A percentile compares a stretch with the other conserved stretches of the same genome.
These are phyloP conservation scores for Corapipo altera DNA, from an alignment of 2,113 vertebrate genomes.

Conservation along the genomic window DNA sequence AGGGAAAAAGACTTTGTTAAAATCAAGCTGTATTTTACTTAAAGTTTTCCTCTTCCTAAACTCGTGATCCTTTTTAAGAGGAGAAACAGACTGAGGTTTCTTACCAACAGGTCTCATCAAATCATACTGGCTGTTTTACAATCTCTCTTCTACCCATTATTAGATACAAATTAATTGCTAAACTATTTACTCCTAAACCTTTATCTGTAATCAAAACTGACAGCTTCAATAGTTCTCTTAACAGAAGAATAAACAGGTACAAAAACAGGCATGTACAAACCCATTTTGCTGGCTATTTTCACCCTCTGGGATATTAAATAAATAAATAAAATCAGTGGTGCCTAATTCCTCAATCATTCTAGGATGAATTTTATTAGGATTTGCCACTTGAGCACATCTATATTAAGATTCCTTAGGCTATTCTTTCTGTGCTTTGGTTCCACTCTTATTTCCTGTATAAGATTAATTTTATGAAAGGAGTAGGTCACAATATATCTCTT, in stretches of 20 bases:
- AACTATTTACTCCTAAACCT: background rate
- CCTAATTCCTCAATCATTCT: conserved; percentile 34
- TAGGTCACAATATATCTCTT: conserved; percentile 9
- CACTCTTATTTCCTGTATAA: conserved; percentile 15
- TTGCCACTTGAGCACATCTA: conserved; percentile 36
- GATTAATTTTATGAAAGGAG: conserved; percentile 50
- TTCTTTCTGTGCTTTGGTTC: conserved; percentile 6
- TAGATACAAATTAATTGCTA: conserved; percentile 31
- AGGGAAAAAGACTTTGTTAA: background rate
- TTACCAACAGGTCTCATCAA: background rate
- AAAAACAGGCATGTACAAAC: background rate
- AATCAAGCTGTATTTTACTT: background rate
- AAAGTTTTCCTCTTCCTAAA: background rate
- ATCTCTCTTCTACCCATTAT: background rate
- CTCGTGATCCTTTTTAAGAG: background rate
- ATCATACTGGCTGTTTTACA: background rate
- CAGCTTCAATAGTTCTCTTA: background rate
- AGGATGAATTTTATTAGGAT: conserved; percentile 34
- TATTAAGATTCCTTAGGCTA: conserved; percentile 52
- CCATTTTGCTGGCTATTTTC: background rate
- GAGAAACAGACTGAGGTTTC: background rate
- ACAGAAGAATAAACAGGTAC: background rate
- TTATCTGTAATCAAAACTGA: background rate
- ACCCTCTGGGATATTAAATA: conserved; percentile 27
- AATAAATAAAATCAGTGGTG: conserved; percentile 6